Evolutionary conservation across 2,797 vertebrate genomes (phyloP).

Genomic region (Cuculus canorus): DNA sequence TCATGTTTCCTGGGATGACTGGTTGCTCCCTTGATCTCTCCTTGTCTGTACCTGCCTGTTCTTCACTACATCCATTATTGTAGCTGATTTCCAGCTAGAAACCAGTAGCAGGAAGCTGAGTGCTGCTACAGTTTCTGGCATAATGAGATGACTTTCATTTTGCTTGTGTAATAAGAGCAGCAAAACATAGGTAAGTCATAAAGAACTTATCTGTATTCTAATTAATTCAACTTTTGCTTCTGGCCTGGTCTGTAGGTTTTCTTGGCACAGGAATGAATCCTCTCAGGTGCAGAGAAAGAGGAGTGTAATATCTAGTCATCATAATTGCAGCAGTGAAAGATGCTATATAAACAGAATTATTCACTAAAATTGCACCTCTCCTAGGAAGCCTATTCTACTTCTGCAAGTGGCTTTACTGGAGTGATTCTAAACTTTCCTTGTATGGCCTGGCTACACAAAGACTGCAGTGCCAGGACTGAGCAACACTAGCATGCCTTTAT

Average conservation of each 20-base stretch:
- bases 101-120: constrained; percentile 36
- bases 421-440: not conserved
- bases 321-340: constrained; percentile 58
- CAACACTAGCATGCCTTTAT: not conserved
- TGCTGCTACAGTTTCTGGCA: constrained; percentile 21
- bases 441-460: not conserved
- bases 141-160: constrained; percentile 53
- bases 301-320: constrained; percentile 59
- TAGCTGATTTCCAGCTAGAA: constrained; percentile 37
- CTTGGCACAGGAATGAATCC: constrained; percentile 55
- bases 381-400: not conserved
- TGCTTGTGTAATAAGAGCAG: constrained; percentile 41
- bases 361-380: constrained; percentile 64
- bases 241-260: constrained; percentile 53
- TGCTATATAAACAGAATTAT: constrained; percentile 66
- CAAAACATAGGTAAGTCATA: constrained; percentile 56
- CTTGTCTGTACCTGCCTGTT: constrained; percentile 40
- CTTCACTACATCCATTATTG: not conserved
- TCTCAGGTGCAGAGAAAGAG: constrained; percentile 56
- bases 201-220: constrained; percentile 61
- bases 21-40: constrained; percentile 10
- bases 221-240: constrained; percentile 64
- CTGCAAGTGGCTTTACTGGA: not conserved
- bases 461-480: not conserved
- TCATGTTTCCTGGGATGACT: constrained; percentile 15